These are phyloP conservation scores for Ceyx cyanopectus DNA, from an alignment of 2,113 vertebrate genomes.

Conservation along the genomic window DNA sequence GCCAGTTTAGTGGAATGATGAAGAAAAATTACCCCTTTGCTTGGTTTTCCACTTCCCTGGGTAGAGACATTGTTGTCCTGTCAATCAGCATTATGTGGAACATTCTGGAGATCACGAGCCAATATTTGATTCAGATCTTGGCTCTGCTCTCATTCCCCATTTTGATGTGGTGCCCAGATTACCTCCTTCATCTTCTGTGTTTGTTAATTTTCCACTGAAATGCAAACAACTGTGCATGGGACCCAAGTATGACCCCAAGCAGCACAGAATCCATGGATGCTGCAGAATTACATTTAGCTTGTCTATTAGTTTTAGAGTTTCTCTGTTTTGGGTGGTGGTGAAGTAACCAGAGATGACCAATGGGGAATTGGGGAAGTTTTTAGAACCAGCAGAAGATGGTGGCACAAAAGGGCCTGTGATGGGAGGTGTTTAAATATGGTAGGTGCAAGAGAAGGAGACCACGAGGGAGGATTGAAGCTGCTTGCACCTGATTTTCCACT, in stretches of 20 bases:
- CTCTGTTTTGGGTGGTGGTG: not conserved
- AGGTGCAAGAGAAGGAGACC: no score
- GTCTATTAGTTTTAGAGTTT: not conserved
- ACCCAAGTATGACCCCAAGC: not conserved
- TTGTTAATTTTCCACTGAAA: conserved; percentile 36
- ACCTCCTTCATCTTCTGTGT: conserved; percentile 37
- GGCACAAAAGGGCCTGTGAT: no score
- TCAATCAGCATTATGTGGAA: conserved; percentile 59
- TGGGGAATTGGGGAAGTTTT: not conserved
- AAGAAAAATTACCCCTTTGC: conserved; percentile 54
- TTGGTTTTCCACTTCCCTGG: conserved; percentile 45
- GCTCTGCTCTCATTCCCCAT: conserved; percentile 12
- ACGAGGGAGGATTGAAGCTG: no score
- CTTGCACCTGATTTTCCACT: no score
- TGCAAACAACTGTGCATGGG: not conserved
- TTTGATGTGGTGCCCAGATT: conserved; percentile 50
- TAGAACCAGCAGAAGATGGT: no score
- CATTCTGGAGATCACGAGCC: conserved; percentile 6
- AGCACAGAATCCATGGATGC: not conserved
- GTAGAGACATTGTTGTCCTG: conserved; percentile 29
- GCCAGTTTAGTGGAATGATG: conserved; percentile 7
- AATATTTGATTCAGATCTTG: conserved; percentile 53
- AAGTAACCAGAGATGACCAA: not conserved
- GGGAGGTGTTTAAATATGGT: no score
- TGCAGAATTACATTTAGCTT: not conserved